phyloP scores from a whole-genome alignment of 1,140 invertebrate species.

The Saxidomus purpurata region DNA sequence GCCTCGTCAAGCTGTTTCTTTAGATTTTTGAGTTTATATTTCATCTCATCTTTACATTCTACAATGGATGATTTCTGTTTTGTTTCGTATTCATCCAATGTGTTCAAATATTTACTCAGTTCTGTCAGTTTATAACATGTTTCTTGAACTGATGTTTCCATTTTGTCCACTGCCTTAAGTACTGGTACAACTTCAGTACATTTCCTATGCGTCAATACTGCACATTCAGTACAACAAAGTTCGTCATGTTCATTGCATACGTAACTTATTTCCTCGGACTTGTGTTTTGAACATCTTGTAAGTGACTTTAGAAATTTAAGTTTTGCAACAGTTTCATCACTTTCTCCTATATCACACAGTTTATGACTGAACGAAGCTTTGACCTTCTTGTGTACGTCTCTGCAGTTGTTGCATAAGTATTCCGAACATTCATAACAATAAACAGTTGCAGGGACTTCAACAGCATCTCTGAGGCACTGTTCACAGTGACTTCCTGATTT shows the following conservation, averaged over 20 bases:
- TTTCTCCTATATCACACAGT: neutral
- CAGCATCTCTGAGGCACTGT: neutral
- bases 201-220: neutral
- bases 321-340: neutral
- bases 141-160: neutral
- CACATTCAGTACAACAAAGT: slow-evolving; percentile 28
- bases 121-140: neutral
- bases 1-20: neutral
- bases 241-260: slow-evolving; percentile 21
- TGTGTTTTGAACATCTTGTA: slow-evolving; percentile 6
- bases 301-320: neutral
- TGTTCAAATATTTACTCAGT: neutral
- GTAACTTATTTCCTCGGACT: neutral
- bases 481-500: neutral
- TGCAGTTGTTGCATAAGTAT: neutral
- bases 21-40: neutral
- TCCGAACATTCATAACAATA: slow-evolving; percentile 26
- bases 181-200: neutral
- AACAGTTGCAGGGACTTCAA: neutral
- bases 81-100: neutral
- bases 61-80: neutral
- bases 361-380: neutral
- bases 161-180: neutral
- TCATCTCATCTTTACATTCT: neutral
- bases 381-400: neutral